A percentile compares a stretch with the other conserved stretches of the same genome.
Evolutionary conservation across 2,113 vertebrate genomes (phyloP).

Genomic region (Suricata suricatta): DNA sequence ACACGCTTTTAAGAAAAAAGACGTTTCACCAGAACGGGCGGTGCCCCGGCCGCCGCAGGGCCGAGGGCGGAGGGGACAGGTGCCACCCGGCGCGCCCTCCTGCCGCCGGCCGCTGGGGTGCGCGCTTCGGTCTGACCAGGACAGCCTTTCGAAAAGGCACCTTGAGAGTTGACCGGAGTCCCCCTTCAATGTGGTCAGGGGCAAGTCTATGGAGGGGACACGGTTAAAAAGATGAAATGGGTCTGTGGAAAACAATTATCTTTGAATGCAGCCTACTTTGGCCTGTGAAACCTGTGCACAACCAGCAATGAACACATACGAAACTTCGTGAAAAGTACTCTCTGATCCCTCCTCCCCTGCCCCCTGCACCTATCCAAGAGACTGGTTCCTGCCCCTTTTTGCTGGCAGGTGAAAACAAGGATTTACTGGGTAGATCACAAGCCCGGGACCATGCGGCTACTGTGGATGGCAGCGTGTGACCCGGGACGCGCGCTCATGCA

Average conservation of each 20-base stretch:
- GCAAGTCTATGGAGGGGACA: conserved; percentile 40
- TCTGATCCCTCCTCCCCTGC: conserved; percentile 39
- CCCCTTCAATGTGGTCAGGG: conserved; percentile 42
- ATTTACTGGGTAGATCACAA: conserved; percentile 55
- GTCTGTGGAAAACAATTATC: conserved; percentile 32
- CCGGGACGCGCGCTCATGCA: conserved; percentile 66
- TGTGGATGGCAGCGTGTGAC: conserved; percentile 70
- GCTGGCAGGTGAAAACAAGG: conserved; percentile 70
- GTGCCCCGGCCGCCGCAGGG: conserved; percentile 72
- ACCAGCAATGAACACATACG: conserved; percentile 34
- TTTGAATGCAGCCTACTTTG: conserved; percentile 26
- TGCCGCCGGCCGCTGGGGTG: not conserved
- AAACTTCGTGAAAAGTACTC: conserved; percentile 16
- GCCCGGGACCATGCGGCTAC: conserved; percentile 68
- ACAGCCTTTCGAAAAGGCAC: conserved; percentile 41
- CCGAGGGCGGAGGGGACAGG: conserved; percentile 55
- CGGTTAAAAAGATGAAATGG: conserved; percentile 38
- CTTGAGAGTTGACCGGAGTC: conserved; percentile 41
- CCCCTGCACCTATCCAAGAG: conserved; percentile 9
- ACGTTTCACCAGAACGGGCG: conserved; percentile 69
- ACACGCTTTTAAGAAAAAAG: conserved; percentile 65
- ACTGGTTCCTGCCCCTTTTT: conserved; percentile 51
- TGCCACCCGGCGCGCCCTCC: not conserved
- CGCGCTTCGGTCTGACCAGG: not conserved
- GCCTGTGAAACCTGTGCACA: conserved; percentile 31